Conservation (phyloP, 2,113 vertebrate genomes). For the Lasiurus borealis region DNA sequence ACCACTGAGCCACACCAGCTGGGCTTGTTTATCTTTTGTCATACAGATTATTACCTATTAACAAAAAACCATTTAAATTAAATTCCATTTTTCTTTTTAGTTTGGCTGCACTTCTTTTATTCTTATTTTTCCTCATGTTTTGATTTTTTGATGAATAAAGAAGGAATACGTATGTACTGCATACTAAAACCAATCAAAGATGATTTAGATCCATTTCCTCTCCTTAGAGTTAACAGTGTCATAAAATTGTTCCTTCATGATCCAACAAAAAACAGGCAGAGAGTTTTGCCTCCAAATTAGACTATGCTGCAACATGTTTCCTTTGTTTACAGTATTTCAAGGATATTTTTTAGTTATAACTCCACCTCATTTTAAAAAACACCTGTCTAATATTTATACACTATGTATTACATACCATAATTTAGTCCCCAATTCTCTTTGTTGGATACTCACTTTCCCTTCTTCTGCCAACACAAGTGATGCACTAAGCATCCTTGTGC, state of each 20-base stretch:
- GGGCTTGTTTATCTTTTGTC: not conserved
- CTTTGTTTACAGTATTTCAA: not conserved
- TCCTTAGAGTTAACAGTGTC: not conserved
- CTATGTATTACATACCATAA: not conserved
- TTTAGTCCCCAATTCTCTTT: not conserved
- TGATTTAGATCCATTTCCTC: not conserved
- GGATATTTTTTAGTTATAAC: not conserved
- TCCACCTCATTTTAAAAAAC: not conserved
- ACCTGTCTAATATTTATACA: not conserved
- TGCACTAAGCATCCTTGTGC: not conserved
- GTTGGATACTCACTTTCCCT: not conserved
- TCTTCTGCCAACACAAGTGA: not conserved
- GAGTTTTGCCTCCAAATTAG: not conserved
- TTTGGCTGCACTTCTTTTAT: not conserved
- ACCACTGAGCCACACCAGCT: too few species aligned
- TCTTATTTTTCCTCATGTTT: not conserved
- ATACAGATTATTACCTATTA: not conserved
- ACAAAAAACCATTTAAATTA: not conserved
- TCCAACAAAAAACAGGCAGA: constrained; percentile 45
- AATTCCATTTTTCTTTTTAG: not conserved
- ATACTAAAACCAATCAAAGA: not conserved
- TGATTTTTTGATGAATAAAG: constrained; percentile 27
- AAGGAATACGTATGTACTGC: not conserved
- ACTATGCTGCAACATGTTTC: not conserved
- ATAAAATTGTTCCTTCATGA: constrained; percentile 25